A percentile compares a stretch with the other conserved stretches of the same genome.
These are phyloP conservation scores for Xenopus laevis DNA, from an alignment of 2,113 vertebrate genomes.

Conservation along the genomic window DNA sequence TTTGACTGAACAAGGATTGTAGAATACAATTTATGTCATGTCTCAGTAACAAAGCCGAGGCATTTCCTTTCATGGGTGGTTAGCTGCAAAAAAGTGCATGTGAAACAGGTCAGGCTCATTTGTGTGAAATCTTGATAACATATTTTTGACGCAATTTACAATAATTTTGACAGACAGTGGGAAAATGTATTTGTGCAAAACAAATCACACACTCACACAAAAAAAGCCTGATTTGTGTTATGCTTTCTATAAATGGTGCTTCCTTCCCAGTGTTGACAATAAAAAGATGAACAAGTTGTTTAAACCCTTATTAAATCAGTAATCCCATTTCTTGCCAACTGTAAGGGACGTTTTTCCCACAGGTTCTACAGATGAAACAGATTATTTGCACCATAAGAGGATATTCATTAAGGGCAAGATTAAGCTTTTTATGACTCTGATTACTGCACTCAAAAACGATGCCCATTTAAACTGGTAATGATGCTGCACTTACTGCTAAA, in stretches of 20 bases:
- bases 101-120: conserved; percentile 26
- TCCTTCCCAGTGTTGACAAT: neutral
- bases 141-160: conserved; percentile 17
- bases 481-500: neutral
- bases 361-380: neutral
- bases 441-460: neutral
- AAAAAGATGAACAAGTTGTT: neutral
- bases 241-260: neutral
- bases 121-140: conserved; percentile 17
- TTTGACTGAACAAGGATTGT: conserved; percentile 29
- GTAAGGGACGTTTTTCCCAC: neutral
- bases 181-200: conserved; percentile 37
- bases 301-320: neutral
- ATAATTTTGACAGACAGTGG: conserved; percentile 39
- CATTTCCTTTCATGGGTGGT: conserved; percentile 39
- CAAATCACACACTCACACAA: conserved; percentile 24
- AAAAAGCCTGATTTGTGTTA: conserved; percentile 11
- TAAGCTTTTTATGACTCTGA: neutral
- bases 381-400: neutral
- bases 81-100: conserved; percentile 36
- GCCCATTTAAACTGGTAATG: neutral
- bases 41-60: conserved; percentile 31
- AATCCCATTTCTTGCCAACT: neutral
- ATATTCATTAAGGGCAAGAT: neutral
- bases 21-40: conserved; percentile 25